Percentiles rank a stretch among this genome's conserved stretches.
Conservation (phyloP, 2,797 vertebrate species). For the Micromesistius poutassou region DNA sequence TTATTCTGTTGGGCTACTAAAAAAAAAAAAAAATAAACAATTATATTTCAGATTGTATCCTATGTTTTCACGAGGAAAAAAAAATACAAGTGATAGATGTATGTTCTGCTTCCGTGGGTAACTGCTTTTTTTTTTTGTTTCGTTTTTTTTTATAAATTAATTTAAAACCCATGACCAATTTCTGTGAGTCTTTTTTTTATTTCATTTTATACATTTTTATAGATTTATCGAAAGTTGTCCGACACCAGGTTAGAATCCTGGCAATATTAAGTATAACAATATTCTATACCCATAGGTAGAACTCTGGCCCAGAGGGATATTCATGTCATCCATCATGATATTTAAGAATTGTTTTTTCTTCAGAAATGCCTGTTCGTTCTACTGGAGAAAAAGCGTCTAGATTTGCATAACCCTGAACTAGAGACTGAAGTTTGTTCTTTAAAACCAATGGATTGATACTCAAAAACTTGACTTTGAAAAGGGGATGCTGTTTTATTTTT, state of each 20-base stretch:
- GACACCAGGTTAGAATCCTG: neutral
- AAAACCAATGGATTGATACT: neutral
- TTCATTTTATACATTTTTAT: conserved; percentile 33
- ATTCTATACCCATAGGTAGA: neutral
- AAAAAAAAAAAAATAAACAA: conserved; percentile 35
- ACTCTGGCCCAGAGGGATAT: neutral
- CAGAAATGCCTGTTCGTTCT: neutral
- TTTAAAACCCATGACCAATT: conserved; percentile 72
- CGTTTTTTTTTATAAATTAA: conserved; percentile 74
- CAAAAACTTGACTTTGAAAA: neutral
- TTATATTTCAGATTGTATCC: conserved; percentile 68
- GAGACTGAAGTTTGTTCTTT: neutral
- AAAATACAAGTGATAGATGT: conserved; percentile 74
- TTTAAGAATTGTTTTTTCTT: neutral
- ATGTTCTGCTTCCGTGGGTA: conserved; percentile 78
- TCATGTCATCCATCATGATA: neutral
- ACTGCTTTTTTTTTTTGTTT: conserved; percentile 60
- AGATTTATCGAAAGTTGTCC: neutral
- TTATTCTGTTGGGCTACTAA: conserved; percentile 61
- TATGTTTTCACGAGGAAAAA: conserved; percentile 72
- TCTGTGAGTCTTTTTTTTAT: conserved; percentile 53
- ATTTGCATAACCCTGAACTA: neutral
- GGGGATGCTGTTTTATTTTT: neutral
- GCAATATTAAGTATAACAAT: neutral
- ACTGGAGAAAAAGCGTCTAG: neutral